Evolutionary conservation across 2,113 vertebrate species (phyloP).

Genomic region (Ageneiosus marmoratus): DNA sequence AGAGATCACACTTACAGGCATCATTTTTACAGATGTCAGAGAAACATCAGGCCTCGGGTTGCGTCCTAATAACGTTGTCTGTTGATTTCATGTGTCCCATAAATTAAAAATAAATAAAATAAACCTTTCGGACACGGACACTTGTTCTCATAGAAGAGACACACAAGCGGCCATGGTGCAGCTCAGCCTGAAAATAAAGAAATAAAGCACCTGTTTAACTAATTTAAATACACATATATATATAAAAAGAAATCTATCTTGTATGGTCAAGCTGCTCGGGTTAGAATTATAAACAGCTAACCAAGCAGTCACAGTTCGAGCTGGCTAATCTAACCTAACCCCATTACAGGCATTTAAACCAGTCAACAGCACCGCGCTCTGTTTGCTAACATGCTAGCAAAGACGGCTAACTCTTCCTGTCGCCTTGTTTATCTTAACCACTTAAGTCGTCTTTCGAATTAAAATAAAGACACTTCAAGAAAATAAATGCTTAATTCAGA

Average conservation of each 20-base stretch:
- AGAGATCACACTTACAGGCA: conserved; percentile 49
- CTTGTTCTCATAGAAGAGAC: not conserved
- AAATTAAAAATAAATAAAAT: no score
- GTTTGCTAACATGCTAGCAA: conserved; percentile 1
- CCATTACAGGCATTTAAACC: not conserved
- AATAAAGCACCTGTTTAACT: not conserved
- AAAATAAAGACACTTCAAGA: not conserved
- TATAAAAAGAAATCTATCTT: not conserved
- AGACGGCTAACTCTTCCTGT: not conserved
- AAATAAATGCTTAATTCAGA: no score
- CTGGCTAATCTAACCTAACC: not conserved
- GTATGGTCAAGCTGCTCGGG: not conserved
- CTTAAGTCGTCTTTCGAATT: not conserved
- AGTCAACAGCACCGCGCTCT: not conserved
- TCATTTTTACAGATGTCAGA: conserved; percentile 53
- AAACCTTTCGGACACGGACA: conserved; percentile 13
- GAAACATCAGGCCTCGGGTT: conserved; percentile 48
- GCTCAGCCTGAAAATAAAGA: conserved; percentile 4
- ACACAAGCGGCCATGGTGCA: not conserved
- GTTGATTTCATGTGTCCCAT: not conserved
- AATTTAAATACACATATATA: no score
- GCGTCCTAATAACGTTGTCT: conserved; percentile 6
- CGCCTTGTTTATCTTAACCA: not conserved
- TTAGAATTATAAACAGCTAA: not conserved
- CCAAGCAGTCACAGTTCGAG: not conserved